Evolutionary conservation across 1,140 invertebrate species (phyloP), one percentile per base, ranked within the genome.

Genomic region (Hermetia illucens): DNA sequence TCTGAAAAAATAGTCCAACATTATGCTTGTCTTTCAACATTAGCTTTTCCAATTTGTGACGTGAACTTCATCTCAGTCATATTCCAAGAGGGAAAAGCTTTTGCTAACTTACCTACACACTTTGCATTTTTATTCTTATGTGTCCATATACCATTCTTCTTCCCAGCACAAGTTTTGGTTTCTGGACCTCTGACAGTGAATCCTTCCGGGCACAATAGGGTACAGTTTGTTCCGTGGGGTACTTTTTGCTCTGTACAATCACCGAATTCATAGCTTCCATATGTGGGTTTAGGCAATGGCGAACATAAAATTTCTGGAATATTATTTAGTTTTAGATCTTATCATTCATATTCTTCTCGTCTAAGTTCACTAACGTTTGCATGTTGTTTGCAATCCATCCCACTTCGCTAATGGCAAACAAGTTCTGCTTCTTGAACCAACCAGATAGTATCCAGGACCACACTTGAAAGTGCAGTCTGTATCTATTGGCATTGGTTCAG

Each of bases 321-420:
- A 24, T 36, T 15, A 27, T 9, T 27, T 9, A 8, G 24, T 27
- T 27, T 9, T 8, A 27, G 24, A 13, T 27, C 24, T 13, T 27
- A 8, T 37, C 13, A 13, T 13, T 27, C 24, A 27, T 13, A 27
- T 27, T 27, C 8, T 33, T 9, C n/a, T n/a, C n/a, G n/a, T n/a
- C n/a, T n/a, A n/a, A 12, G 31, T 19, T 32, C 10, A 49, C 57
- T 63, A 63, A 79, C 77, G 69, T 66, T 74, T 74, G 47, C 79
- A 82, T 25, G 69, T 63, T 0, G 72, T 70, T 33, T 69, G 68
- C 2, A 80, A 59, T 3, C 79, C 79, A 41, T 77, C 74, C 79
- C 79, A 82, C 38, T 69, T 64, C 1, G 75, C 70, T 15, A 79
- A 64, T 1, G 78, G 76, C 17, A 82, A 54, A 49, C 79, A 82